Percentiles rank a stretch among this genome's conserved stretches.
Evolutionary conservation across 2,113 vertebrate species (phyloP).

Genomic region (Eublepharis macularius): DNA sequence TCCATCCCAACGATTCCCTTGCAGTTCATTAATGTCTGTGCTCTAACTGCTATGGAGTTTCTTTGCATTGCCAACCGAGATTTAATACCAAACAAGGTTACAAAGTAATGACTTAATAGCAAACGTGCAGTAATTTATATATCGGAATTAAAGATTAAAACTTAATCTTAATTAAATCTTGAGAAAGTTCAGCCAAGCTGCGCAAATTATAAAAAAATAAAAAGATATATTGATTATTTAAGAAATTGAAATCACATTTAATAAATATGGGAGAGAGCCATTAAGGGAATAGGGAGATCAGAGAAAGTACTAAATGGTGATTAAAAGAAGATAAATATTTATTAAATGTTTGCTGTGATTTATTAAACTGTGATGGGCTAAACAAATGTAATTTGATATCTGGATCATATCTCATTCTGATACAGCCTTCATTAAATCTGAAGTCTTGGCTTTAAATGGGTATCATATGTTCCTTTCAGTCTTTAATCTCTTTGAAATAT

Average conservation of each 20-base stretch:
- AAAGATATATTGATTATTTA: constrained; percentile 74
- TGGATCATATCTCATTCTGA: constrained; percentile 74
- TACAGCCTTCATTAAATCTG: constrained; percentile 74
- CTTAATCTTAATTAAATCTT: constrained; percentile 80
- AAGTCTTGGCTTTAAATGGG: constrained; percentile 73
- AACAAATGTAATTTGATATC: constrained; percentile 78
- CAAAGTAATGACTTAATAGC: constrained; percentile 65
- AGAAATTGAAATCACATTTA: constrained; percentile 73
- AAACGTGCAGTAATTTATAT: constrained; percentile 59
- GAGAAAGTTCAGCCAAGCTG: constrained; percentile 63
- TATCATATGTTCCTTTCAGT: constrained; percentile 72
- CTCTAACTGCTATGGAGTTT: constrained; percentile 36
- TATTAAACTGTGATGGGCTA: constrained; percentile 74
- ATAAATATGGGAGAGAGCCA: constrained; percentile 72
- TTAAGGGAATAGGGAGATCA: constrained; percentile 67
- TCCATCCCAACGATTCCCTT: constrained; percentile 41
- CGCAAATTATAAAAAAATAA: constrained; percentile 65
- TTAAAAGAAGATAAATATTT: constrained; percentile 82
- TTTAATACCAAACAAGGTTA: constrained; percentile 60
- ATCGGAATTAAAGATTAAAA: constrained; percentile 70
- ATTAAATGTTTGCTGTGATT: constrained; percentile 77
- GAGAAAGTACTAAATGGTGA: constrained; percentile 71
- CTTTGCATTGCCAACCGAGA: constrained; percentile 45
- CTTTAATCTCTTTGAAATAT: constrained; percentile 79
- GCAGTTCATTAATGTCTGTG: constrained; percentile 52